Evolutionary conservation across 2,797 vertebrate species (phyloP).

Genomic region (Sebastes aleutianus): DNA sequence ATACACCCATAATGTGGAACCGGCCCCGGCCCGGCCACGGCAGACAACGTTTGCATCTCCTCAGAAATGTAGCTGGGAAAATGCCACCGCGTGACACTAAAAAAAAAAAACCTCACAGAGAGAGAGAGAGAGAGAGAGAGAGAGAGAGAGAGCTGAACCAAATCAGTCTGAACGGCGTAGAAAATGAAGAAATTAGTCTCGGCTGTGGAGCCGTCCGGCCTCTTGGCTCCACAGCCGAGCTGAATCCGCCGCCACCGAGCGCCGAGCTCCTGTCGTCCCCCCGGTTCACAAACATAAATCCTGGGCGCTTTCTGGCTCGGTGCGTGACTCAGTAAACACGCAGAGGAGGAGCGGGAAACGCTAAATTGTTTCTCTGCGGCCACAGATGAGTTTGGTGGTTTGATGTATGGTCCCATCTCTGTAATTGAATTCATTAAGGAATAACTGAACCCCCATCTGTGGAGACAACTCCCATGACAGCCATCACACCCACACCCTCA

Average conservation of each 20-base stretch:
- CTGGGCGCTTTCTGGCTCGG: conserved; percentile 21
- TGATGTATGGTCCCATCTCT: conserved; percentile 57
- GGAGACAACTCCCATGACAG: conserved; percentile 47
- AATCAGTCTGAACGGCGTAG: conserved; percentile 28
- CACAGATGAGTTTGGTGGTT: conserved; percentile 44
- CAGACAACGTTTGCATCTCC: conserved; percentile 5
- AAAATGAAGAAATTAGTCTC: conserved; percentile 61
- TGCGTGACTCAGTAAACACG: conserved; percentile 31
- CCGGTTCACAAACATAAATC: conserved; percentile 57
- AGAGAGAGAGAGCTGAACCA: not conserved
- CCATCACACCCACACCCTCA: conserved; percentile 3
- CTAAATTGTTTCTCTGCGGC: conserved; percentile 46
- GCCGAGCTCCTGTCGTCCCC: conserved; percentile 31
- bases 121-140: not conserved
- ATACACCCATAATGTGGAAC: not conserved
- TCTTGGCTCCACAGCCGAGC: conserved; percentile 35
- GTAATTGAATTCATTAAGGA: conserved; percentile 72
- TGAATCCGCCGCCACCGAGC: not conserved
- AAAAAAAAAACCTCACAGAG: not conserved
- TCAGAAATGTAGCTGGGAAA: conserved; percentile 20
- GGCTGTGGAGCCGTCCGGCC: conserved; percentile 35
- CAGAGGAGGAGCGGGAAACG: not conserved
- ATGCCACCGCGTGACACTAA: not conserved
- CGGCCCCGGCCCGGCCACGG: not conserved
- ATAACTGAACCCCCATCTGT: conserved; percentile 63